Evolutionary conservation across 1,140 invertebrate genomes (phyloP), one percentile per base, ranked within the genome.

Genomic region (Cephus cinctus): DNA sequence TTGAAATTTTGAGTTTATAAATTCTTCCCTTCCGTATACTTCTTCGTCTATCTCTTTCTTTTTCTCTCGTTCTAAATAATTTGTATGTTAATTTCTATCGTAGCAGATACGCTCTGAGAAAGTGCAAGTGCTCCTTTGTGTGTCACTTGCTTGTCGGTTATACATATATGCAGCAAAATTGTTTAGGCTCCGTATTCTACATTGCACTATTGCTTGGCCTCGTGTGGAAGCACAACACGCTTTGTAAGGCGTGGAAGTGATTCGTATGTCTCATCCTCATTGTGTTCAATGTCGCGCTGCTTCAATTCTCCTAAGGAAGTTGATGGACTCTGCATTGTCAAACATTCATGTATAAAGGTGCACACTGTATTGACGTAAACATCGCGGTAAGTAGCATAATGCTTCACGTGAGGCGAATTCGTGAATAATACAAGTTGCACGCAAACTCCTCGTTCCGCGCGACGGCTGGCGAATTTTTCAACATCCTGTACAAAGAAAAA

Each of bases 351-450:
- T 2, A 86, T 75, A 56, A 86, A 86, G 35, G 68, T 77, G 54
- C 75, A 81, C 5, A 85, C 81, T 21, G 77, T 78, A 27, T 80
- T 78, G 2, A 83, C 71, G 62, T 88, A 88, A 25, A 80, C 77
- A 20, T 84, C 79, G 14, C 77, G 77, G 60, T 88, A 80, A 19
- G 78, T 75, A 16, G 73, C 72, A 52, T 81, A 81, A 57, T 88
- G 86, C 53, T 86, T 83, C 0, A 88, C 86, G 67, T 89, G 87
- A 16, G 83, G 78, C 3, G 84, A 86, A 57, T 84, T 80, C 22
- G 84, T 81, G 63, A 86, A 89, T 20, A 83, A 78, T 6, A 85
- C 71, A 8, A 77, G 69, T 8, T 78, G 78, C 0, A 87, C 82
- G 47, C 77, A 60, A 2, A 87, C 80, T 0, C 86, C 86, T 8